phyloP scores from a whole-genome alignment of 2,888 invertebrate species.

The Chaetoderma sp. region DNA sequence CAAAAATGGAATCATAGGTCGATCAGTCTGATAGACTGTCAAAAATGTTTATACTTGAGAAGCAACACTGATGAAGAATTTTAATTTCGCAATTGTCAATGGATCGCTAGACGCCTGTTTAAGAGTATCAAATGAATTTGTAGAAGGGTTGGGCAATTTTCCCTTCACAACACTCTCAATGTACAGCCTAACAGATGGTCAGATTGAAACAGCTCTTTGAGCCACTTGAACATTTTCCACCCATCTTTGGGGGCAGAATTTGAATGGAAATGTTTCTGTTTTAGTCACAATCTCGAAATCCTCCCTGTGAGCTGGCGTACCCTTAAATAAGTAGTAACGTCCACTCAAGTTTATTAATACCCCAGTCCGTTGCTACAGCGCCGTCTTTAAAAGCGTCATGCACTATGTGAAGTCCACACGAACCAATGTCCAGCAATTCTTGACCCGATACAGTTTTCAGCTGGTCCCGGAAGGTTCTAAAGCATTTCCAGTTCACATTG shows the following conservation, averaged over 20 bases:
- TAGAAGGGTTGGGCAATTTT: neutral
- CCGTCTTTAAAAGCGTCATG: no score
- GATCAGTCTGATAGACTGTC: conserved; percentile 24
- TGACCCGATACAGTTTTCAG: no score
- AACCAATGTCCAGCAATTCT: no score
- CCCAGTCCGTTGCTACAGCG: no score
- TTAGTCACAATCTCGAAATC: neutral
- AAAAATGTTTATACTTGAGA: conserved; percentile 18
- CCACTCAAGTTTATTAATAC: no score
- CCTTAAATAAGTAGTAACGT: neutral
- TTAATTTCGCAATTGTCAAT: neutral
- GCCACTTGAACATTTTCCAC: neutral
- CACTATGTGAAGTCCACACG: no score
- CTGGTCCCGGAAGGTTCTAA: no score
- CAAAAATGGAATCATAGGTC: conserved; percentile 26
- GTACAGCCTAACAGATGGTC: neutral
- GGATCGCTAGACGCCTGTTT: neutral
- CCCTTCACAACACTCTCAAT: neutral
- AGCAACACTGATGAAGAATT: neutral
- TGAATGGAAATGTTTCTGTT: neutral
- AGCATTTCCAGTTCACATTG: conserved; percentile 3
- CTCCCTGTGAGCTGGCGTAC: neutral
- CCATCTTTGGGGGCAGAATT: neutral
- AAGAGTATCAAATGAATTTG: neutral
- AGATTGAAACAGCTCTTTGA: neutral